Evolutionary conservation across 2,113 vertebrate species (phyloP).

Genomic region (Xenus cinereus): DNA sequence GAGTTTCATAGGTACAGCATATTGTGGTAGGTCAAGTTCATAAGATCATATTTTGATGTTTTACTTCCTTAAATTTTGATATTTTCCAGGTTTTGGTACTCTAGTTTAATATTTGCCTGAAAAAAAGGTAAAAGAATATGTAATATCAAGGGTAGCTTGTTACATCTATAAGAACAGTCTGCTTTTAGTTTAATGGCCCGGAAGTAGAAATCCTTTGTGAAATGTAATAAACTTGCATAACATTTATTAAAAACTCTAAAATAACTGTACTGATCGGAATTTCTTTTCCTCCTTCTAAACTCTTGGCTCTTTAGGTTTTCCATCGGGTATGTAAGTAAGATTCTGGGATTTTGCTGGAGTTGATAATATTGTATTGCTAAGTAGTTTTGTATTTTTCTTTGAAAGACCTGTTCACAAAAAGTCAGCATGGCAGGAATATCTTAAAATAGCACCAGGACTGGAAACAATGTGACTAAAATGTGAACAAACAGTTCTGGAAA

Average conservation of each 20-base stretch:
- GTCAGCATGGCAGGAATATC: not conserved
- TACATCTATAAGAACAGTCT: constrained; percentile 26
- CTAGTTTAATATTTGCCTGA: not conserved
- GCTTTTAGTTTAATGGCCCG: constrained; percentile 11
- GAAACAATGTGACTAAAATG: not conserved
- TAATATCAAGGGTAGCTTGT: not conserved
- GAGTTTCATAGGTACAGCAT: not conserved
- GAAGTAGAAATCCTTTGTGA: not conserved
- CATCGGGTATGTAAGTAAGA: not conserved
- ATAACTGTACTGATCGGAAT: not conserved
- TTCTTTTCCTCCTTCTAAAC: not conserved
- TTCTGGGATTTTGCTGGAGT: not conserved
- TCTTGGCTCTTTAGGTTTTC: not conserved
- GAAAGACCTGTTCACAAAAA: not conserved
- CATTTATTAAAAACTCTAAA: constrained; percentile 7
- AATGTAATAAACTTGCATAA: not conserved
- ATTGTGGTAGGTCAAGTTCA: not conserved
- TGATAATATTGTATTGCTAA: not conserved
- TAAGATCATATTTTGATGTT: not conserved
- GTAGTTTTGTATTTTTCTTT: not conserved
- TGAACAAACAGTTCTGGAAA: not conserved
- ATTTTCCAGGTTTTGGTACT: not conserved
- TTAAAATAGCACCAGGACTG: not conserved
- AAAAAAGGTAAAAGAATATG: not conserved
- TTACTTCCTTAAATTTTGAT: not conserved